Evolutionary conservation across 2,113 vertebrate species (phyloP).

Genomic region (Cromileptes altivelis): DNA sequence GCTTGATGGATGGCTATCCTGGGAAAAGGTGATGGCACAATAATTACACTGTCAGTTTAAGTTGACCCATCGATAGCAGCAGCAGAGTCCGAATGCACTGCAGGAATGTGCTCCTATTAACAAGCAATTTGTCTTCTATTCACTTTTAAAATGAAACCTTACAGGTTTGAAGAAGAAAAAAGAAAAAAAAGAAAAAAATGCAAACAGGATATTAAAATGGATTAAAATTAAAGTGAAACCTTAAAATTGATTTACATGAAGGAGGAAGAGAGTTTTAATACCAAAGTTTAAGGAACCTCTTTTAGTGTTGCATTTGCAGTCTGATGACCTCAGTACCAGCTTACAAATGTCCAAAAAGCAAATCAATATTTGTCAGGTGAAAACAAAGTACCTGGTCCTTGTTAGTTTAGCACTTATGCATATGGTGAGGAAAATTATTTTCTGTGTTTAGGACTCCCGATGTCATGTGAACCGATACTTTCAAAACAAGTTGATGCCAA

Average conservation of each 20-base stretch:
- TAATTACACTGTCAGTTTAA: slow-evolving; percentile 63
- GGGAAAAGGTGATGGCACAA: slow-evolving; percentile 51
- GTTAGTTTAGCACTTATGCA: background rate
- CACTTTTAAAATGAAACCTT: background rate
- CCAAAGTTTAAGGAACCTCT: background rate
- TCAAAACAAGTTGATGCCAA: too few relatives aligned
- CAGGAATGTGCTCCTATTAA: background rate
- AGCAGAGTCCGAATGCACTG: background rate
- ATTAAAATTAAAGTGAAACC: background rate
- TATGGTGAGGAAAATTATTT: too few relatives aligned
- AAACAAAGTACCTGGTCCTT: background rate
- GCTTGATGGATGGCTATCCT: slow-evolving; percentile 41
- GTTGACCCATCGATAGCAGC: slow-evolving; percentile 42
- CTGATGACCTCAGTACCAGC: background rate
- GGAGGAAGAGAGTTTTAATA: background rate
- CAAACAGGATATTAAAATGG: background rate
- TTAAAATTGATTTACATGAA: background rate
- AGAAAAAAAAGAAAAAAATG: background rate
- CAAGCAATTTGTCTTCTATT: background rate
- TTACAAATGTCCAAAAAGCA: background rate
- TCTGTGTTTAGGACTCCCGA: too few relatives aligned
- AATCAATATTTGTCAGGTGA: background rate
- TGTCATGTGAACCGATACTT: too few relatives aligned
- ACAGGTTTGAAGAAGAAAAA: background rate
- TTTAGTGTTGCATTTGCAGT: background rate